phyloP scores from a whole-genome alignment of 2,797 vertebrate species.

The Borostomias antarcticus region DNA sequence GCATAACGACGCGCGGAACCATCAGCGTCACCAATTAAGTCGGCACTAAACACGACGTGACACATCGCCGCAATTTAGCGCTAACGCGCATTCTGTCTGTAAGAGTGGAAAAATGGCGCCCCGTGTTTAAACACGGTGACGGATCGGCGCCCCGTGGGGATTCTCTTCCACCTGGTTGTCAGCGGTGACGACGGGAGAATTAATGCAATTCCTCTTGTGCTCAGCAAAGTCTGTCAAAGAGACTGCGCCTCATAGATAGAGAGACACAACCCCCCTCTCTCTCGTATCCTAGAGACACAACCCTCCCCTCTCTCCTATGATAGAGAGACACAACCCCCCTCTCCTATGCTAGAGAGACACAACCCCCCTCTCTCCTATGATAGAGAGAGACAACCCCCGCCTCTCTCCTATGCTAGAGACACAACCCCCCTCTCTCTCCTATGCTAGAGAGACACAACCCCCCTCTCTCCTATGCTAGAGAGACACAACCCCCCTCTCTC shows the following conservation, averaged over 20 bases:
- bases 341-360: too few relatives aligned
- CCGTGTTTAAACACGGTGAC: conserved; percentile 24
- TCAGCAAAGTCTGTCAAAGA: conserved; percentile 68
- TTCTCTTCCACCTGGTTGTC: conserved; percentile 67
- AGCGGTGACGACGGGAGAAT: conserved; percentile 63
- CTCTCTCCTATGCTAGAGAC: too few relatives aligned
- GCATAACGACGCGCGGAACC: neutral
- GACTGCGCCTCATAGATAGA: conserved; percentile 54
- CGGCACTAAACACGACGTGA: conserved; percentile 3
- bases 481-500: too few relatives aligned
- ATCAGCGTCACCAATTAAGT: neutral
- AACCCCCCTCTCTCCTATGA: too few relatives aligned
- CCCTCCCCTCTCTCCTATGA: too few relatives aligned
- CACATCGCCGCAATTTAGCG: conserved; percentile 25
- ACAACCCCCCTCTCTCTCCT: too few relatives aligned
- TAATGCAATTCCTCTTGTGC: conserved; percentile 68
- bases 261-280: neutral
- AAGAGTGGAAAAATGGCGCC: conserved; percentile 1
- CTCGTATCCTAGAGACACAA: too few relatives aligned
- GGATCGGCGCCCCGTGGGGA: conserved; percentile 17
- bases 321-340: too few relatives aligned
- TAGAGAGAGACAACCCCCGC: too few relatives aligned
- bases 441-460: too few relatives aligned
- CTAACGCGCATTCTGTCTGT: conserved; percentile 8
- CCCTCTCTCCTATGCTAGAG: too few relatives aligned